A percentile compares a stretch with the other conserved stretches of the same genome.
phyloP scores from a whole-genome alignment of 2,113 vertebrate species.

The Apodemus speciosus region DNA sequence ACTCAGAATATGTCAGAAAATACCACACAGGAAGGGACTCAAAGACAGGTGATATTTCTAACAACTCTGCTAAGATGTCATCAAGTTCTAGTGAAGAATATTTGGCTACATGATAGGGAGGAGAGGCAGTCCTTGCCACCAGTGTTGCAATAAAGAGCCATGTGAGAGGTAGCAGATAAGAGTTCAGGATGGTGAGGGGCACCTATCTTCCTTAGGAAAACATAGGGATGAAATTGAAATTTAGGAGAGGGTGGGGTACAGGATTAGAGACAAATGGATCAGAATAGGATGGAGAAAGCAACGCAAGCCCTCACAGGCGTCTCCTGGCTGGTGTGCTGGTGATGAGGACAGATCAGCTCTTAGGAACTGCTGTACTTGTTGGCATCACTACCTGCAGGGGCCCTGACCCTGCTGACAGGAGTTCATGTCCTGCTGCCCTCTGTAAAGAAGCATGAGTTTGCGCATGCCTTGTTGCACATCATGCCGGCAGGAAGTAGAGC shows the following conservation, averaged over 20 bases:
- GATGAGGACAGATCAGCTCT: neutral
- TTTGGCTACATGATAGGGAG: neutral
- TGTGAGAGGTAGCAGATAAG: neutral
- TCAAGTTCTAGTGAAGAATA: too few species aligned
- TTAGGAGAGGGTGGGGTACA: neutral
- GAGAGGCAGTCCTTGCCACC: neutral
- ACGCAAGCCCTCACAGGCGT: rapidly evolving
- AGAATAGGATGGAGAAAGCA: neutral
- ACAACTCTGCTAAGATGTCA: neutral
- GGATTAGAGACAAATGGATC: neutral
- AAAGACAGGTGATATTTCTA: neutral
- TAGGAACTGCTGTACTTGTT: neutral
- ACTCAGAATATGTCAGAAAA: neutral
- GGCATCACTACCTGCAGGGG: neutral
- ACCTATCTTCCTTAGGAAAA: neutral
- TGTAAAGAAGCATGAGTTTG: neutral
- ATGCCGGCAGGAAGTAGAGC: neutral
- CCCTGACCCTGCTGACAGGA: neutral
- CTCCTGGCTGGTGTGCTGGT: neutral
- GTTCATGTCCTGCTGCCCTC: neutral
- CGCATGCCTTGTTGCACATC: neutral
- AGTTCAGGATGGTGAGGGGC: neutral
- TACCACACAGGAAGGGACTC: neutral
- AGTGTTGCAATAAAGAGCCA: neutral
- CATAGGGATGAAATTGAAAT: neutral